phyloP scores from a whole-genome alignment of 2,113 vertebrate genomes.

The Oreochromis niloticus region DNA sequence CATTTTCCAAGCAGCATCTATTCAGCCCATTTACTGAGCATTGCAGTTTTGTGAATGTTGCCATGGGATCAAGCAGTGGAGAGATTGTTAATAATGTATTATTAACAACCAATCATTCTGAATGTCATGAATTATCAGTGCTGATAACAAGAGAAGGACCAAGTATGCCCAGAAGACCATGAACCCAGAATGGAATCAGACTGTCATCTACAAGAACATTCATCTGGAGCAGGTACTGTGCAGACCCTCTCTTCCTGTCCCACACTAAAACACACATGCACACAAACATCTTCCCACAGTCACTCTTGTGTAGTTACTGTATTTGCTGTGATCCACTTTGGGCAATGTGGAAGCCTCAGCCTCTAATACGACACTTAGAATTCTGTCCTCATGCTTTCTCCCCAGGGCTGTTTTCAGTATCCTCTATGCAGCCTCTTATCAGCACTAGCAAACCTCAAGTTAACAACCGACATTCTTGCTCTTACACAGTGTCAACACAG shows the following conservation, averaged over 20 bases:
- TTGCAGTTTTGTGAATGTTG: slow-evolving; percentile 19
- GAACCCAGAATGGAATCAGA: slow-evolving; percentile 99
- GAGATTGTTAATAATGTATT: background rate
- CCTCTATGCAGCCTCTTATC: slow-evolving; percentile 6
- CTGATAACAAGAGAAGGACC: slow-evolving; percentile 93
- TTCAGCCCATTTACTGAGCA: slow-evolving; percentile 9
- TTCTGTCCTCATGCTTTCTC: background rate
- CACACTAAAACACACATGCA: background rate
- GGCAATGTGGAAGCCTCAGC: background rate
- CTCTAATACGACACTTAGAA: background rate
- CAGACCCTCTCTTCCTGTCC: background rate
- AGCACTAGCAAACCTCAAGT: background rate
- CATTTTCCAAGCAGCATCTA: slow-evolving; percentile 17
- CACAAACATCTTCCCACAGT: background rate
- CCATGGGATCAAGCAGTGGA: background rate
- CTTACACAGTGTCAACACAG: background rate
- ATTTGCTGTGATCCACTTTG: background rate
- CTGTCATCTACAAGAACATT: slow-evolving; percentile 99
- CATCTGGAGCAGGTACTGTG: slow-evolving; percentile 88
- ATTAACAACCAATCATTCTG: slow-evolving; percentile 10
- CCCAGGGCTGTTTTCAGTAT: background rate
- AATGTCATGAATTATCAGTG: slow-evolving; percentile 74
- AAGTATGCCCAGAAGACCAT: slow-evolving; percentile 92
- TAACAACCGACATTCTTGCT: slow-evolving; percentile 1
- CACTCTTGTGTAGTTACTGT: background rate